These are phyloP conservation scores for Physella acuta DNA, from an alignment of 1,140 invertebrate genomes.

Conservation along the genomic window DNA sequence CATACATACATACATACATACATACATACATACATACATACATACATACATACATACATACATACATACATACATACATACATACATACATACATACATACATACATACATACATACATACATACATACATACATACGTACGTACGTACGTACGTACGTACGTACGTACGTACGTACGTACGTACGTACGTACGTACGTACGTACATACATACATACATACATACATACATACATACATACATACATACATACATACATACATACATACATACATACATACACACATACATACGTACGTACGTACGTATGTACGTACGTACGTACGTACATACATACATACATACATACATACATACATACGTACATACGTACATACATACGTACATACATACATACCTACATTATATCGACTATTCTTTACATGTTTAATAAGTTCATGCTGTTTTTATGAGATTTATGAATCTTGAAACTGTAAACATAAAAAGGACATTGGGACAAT, in stretches of 20 bases:
- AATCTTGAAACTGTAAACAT: too few relatives aligned
- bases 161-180: neutral
- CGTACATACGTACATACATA: neutral
- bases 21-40: too few relatives aligned
- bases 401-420: neutral
- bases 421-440: too few relatives aligned
- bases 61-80: too few relatives aligned
- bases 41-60: too few relatives aligned
- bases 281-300: neutral
- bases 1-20: too few relatives aligned
- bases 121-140: neutral
- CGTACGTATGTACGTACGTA: neutral
- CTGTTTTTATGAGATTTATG: too few relatives aligned
- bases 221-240: neutral
- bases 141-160: neutral
- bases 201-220: neutral
- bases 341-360: neutral
- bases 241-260: neutral
- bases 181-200: neutral
- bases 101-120: neutral
- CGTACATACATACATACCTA: neutral
- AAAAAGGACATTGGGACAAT: too few relatives aligned
- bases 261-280: conserved; percentile 1
- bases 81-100: neutral
- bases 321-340: neutral